Evolutionary conservation across 2,797 vertebrate genomes (phyloP).

Genomic region (Girardinus metallicus): DNA sequence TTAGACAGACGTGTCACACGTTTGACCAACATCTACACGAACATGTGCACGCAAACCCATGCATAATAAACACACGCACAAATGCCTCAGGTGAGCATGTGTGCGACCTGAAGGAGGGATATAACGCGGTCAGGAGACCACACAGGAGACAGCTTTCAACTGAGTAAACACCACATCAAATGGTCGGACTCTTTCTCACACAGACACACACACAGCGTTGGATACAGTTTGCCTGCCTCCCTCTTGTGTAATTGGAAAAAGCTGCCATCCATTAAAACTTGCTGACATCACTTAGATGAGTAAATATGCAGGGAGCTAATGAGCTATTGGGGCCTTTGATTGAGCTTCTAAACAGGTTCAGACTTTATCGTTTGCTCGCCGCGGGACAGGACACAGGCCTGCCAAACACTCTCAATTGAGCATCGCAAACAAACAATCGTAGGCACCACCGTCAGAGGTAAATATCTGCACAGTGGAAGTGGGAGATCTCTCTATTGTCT

Average conservation of each 20-base stretch:
- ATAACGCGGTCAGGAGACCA: constrained; percentile 75
- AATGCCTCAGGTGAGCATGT: constrained; percentile 69
- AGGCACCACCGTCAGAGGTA: constrained; percentile 52
- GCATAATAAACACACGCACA: constrained; percentile 50
- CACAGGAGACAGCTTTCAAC: constrained; percentile 82
- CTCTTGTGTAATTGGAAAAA: constrained; percentile 83
- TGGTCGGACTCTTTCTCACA: constrained; percentile 44
- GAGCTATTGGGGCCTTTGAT: constrained; percentile 72
- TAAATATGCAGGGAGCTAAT: constrained; percentile 80
- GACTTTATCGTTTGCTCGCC: constrained; percentile 60
- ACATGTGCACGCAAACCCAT: constrained; percentile 8
- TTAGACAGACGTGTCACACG: constrained; percentile 42
- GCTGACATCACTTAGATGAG: constrained; percentile 83
- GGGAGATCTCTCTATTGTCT: constrained; percentile 6
- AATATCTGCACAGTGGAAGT: constrained; percentile 34
- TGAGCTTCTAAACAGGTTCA: constrained; percentile 72
- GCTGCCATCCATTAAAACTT: constrained; percentile 84
- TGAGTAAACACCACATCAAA: constrained; percentile 86
- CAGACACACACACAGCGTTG: constrained; percentile 41
- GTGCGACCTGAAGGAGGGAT: constrained; percentile 71
- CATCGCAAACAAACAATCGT: constrained; percentile 69
- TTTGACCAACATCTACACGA: constrained; percentile 52
- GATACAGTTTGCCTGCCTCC: constrained; percentile 73
- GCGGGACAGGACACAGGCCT: constrained; percentile 60
- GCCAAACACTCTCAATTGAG: constrained; percentile 60